Conservation (phyloP, 2,113 vertebrate species). For the Hucho hucho region DNA sequence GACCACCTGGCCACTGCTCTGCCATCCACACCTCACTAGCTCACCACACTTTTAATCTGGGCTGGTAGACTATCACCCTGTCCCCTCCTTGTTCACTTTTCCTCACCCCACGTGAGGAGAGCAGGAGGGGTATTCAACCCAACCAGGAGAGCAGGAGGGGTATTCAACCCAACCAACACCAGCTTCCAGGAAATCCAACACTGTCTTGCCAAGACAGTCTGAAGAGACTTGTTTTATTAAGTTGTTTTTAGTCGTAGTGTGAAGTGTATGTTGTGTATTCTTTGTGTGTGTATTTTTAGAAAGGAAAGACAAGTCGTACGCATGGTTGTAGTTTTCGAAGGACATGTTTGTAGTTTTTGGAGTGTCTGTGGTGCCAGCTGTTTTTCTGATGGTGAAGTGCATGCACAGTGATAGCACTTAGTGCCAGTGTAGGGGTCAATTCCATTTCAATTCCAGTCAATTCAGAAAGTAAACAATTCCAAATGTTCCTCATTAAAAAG, state of each 20-base stretch:
- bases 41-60: conserved; percentile 34
- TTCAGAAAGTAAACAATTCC: too few relatives aligned
- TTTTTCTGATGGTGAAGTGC: conserved; percentile 61
- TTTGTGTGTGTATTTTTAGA: conserved; percentile 56
- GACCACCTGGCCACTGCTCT: conserved; percentile 31
- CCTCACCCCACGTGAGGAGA: conserved; percentile 26
- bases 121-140: conserved; percentile 25
- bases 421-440: neutral
- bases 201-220: conserved; percentile 47
- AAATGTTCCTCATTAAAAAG: too few relatives aligned
- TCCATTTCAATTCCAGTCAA: too few relatives aligned
- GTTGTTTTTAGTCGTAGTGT: conserved; percentile 59
- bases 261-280: conserved; percentile 58
- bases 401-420: conserved; percentile 64
- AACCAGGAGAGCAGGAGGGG: conserved; percentile 21
- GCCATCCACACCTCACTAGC: neutral
- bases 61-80: conserved; percentile 31
- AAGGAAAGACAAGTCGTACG: conserved; percentile 50
- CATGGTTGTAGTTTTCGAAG: conserved; percentile 63
- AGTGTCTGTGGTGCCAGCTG: conserved; percentile 49
- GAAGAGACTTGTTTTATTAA: conserved; percentile 55
- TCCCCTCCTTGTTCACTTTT: conserved; percentile 34
- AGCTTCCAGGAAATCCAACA: conserved; percentile 47
- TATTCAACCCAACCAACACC: conserved; percentile 33
- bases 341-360: conserved; percentile 64